A percentile compares a stretch with the other conserved stretches of the same genome.
Conservation (phyloP, 2,113 vertebrate genomes). For the Amphilophus citrinellus region DNA sequence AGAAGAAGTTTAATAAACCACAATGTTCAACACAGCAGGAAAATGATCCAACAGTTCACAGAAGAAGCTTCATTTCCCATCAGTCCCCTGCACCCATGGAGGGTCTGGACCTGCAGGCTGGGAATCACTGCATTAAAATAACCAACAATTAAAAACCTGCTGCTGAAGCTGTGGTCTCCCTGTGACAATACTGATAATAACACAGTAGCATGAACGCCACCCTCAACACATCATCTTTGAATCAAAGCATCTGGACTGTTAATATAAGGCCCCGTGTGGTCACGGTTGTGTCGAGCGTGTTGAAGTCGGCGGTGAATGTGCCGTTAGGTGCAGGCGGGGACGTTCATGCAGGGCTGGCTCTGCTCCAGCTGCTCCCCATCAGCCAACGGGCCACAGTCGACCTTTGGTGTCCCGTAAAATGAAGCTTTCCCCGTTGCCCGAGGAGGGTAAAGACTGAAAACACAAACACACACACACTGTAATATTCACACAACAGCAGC, state of each 20-base stretch:
- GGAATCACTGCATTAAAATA: neutral
- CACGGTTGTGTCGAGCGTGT: neutral
- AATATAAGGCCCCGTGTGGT: neutral
- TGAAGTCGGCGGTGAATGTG: neutral
- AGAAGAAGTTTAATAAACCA: neutral
- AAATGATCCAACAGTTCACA: neutral
- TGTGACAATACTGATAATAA: neutral
- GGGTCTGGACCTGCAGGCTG: neutral
- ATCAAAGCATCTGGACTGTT: neutral
- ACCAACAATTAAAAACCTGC: neutral
- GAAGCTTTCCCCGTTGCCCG: rapidly evolving
- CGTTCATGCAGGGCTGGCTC: neutral
- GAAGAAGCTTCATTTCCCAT: neutral
- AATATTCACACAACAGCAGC: neutral
- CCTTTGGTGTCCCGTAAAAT: neutral
- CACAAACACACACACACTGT: neutral
- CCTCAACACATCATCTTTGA: neutral
- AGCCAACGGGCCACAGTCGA: rapidly evolving
- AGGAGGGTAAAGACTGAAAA: constrained; percentile 37
- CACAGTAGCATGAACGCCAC: neutral
- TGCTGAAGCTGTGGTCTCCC: neutral
- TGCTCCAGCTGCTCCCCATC: rapidly evolving
- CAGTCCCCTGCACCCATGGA: neutral
- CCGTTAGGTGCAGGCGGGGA: constrained; percentile 33
- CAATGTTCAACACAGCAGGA: neutral